These are phyloP conservation scores for Agrotis puta DNA, from an alignment of 2,888 invertebrate species.

Conservation along the genomic window DNA sequence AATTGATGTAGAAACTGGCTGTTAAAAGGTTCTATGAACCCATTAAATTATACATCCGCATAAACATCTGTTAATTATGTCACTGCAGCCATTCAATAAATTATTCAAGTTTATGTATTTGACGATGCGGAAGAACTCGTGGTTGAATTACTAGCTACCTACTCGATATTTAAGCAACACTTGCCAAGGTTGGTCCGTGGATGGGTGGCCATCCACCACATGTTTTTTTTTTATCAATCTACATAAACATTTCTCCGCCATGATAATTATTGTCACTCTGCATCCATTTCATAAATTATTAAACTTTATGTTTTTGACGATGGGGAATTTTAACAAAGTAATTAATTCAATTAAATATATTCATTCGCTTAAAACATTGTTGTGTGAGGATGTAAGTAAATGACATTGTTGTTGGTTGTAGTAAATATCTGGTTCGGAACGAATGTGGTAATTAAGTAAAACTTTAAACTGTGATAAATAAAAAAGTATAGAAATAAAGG, in stretches of 20 bases:
- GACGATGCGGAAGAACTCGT: conserved; percentile 2
- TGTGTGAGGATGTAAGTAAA: conserved; percentile 12
- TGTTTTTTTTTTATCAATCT: background rate
- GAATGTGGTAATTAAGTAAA: conserved; percentile 34
- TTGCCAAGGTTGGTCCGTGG: too few relatives aligned
- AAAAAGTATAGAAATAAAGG: too few relatives aligned
- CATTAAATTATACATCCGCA: background rate
- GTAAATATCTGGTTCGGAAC: conserved; percentile 2
- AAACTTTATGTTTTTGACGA: conserved; percentile 57
- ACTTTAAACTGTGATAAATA: background rate
- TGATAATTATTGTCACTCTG: conserved; percentile 19
- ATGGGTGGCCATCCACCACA: too few relatives aligned
- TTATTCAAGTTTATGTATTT: conserved; percentile 60
- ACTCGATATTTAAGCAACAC: too few relatives aligned
- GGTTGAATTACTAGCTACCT: too few relatives aligned
- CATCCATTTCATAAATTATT: conserved; percentile 43
- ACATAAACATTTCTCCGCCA: conserved; percentile 11
- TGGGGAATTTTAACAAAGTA: conserved; percentile 69
- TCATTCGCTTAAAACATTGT: conserved; percentile 61
- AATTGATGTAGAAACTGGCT: too few relatives aligned
- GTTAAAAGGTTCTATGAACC: background rate
- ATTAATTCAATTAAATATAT: conserved; percentile 64
- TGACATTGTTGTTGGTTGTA: conserved; percentile 37
- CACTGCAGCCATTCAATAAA: conserved; percentile 29
- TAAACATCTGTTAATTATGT: conserved; percentile 26